Conservation (phyloP, 1,140 invertebrate genomes). For the Drosophila jambulina region DNA sequence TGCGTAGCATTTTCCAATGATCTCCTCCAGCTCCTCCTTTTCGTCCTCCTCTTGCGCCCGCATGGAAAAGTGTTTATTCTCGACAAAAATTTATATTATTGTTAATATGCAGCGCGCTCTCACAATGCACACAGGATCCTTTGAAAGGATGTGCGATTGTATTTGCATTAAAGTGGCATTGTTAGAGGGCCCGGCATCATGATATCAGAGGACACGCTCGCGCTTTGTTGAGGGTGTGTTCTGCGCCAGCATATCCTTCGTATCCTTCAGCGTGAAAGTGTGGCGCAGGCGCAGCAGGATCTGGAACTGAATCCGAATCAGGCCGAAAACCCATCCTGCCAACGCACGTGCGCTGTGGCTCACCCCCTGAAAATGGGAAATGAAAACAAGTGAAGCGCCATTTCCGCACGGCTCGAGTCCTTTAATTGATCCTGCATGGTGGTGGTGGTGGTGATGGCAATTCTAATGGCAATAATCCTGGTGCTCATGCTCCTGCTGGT, state of each 20-base stretch:
- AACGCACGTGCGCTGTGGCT: constrained; percentile 65
- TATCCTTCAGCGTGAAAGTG: constrained; percentile 77
- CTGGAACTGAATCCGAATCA: constrained; percentile 6
- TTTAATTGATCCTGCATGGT: constrained; percentile 68
- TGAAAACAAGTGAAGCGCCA: constrained; percentile 79
- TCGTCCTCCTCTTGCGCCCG: constrained; percentile 32
- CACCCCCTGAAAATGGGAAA: constrained; percentile 56
- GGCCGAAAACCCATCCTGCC: constrained; percentile 14
- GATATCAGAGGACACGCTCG: constrained; percentile 54
- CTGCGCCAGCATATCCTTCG: constrained; percentile 64
- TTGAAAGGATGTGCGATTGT: constrained; percentile 79
- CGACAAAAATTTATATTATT: constrained; percentile 64
- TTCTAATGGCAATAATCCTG: constrained; percentile 29
- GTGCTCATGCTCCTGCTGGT: constrained; percentile 20
- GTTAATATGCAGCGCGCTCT: constrained; percentile 62
- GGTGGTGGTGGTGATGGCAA: constrained; percentile 39
- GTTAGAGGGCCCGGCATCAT: constrained; percentile 70
- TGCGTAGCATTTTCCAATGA: constrained; percentile 23
- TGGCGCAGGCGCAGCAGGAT: constrained; percentile 67
- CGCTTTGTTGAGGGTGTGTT: constrained; percentile 70
- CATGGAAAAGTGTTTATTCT: constrained; percentile 60
- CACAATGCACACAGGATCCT: constrained; percentile 55
- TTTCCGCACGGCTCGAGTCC: constrained; percentile 66
- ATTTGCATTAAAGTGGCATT: constrained; percentile 81
- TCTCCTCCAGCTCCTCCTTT: background rate